phyloP scores from a whole-genome alignment of 2,113 vertebrate species.

The Ochotona princeps region DNA sequence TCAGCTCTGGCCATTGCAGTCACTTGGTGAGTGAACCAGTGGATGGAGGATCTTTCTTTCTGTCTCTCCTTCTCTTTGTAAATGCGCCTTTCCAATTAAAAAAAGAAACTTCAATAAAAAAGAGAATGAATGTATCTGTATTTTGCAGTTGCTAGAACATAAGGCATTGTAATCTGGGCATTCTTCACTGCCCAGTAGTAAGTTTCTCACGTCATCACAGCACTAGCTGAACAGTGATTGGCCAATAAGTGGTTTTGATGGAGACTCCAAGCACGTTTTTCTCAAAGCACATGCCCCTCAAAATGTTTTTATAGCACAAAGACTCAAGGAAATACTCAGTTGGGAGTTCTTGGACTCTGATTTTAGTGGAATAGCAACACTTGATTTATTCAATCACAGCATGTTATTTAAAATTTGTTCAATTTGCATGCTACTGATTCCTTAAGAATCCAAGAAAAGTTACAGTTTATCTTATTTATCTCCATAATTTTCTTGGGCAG shows the following conservation, averaged over 20 bases:
- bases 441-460: slow-evolving; percentile 3
- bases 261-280: background rate
- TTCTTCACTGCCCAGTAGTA: slow-evolving; percentile 29
- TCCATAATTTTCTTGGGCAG: background rate
- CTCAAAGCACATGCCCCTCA: background rate
- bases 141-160: slow-evolving; percentile 41
- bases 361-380: background rate
- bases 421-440: background rate
- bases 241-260: background rate
- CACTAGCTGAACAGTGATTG: background rate
- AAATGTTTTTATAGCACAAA: background rate
- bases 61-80: too few species aligned
- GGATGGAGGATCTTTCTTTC: too few species aligned
- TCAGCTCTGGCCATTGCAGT: too few species aligned
- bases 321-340: background rate
- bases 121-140: slow-evolving; percentile 11
- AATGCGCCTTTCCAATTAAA: too few species aligned
- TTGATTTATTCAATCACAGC: background rate
- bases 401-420: background rate
- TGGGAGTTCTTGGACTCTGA: slow-evolving; percentile 8
- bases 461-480: background rate
- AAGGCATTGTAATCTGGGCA: slow-evolving; percentile 50
- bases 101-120: too few species aligned
- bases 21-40: too few species aligned
- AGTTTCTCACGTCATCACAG: slow-evolving; percentile 45